Conservation (phyloP, 2,797 vertebrate species). For the Rousettus madagascariensis region DNA sequence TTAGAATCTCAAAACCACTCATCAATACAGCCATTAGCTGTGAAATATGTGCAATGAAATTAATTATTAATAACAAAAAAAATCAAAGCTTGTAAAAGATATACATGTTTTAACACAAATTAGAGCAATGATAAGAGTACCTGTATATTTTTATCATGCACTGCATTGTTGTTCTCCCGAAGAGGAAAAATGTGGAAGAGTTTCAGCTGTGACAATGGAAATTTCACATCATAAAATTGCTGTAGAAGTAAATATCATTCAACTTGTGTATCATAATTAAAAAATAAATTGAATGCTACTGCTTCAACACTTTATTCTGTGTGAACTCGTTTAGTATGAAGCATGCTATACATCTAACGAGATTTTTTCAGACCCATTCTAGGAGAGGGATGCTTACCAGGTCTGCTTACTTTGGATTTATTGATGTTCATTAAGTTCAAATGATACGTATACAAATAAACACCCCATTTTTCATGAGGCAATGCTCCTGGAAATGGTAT, state of each 20-base stretch:
- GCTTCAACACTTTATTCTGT: neutral
- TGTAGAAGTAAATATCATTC: neutral
- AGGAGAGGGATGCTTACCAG: neutral
- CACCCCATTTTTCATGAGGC: neutral
- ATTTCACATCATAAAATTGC: neutral
- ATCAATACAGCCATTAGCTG: slow-evolving; percentile 2
- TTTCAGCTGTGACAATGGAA: neutral
- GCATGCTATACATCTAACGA: neutral
- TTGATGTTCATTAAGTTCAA: neutral
- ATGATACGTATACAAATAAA: neutral
- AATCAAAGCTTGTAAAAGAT: neutral
- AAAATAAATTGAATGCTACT: neutral
- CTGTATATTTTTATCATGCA: neutral
- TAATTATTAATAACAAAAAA: slow-evolving; percentile 40
- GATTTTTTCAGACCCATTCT: neutral
- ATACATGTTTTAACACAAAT: neutral
- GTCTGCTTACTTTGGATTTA: neutral
- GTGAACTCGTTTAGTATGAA: neutral
- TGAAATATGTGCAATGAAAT: neutral
- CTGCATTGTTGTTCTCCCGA: neutral
- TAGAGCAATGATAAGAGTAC: neutral
- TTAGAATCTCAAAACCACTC: slow-evolving; percentile 27
- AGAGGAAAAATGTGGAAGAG: neutral
- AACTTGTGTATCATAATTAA: neutral
- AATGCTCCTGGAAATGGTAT: neutral